Percentiles rank a stretch among this genome's conserved stretches.
Conservation (phyloP, 2,797 vertebrate genomes). For the Cirrhinus molitorella region DNA sequence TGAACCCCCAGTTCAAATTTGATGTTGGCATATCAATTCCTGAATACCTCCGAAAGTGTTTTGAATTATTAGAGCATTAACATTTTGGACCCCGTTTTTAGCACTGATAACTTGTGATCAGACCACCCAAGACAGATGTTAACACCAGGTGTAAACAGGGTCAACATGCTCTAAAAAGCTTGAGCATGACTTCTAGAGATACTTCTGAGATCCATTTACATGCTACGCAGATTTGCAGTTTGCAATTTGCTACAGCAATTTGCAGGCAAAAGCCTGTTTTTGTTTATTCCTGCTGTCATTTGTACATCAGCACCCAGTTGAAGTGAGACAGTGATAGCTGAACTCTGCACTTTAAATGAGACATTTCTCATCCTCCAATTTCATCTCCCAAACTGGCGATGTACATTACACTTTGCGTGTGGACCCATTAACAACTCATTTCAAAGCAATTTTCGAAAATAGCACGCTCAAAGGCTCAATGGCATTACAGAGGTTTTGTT, state of each 20-base stretch:
- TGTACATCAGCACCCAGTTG: neutral
- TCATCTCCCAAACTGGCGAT: slow-evolving; percentile 11
- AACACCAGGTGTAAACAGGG: neutral
- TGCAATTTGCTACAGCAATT: neutral
- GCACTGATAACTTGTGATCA: neutral
- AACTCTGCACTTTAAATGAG: slow-evolving; percentile 31
- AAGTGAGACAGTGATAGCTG: neutral
- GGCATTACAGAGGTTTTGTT: slow-evolving; percentile 39
- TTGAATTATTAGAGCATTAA: neutral
- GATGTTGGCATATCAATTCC: neutral
- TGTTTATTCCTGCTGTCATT: neutral
- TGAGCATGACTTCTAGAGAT: neutral
- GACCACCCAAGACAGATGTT: neutral
- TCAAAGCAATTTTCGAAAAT: slow-evolving; percentile 48
- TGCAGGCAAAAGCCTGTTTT: neutral
- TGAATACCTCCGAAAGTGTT: neutral
- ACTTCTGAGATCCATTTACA: neutral
- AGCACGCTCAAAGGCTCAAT: slow-evolving; percentile 33
- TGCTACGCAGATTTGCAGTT: neutral
- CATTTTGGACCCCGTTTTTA: neutral
- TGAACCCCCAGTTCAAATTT: too few species aligned
- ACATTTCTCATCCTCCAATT: neutral
- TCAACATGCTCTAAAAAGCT: neutral
- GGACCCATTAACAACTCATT: slow-evolving; percentile 56
- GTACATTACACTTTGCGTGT: slow-evolving; percentile 44